Base-by-base conservation (phyloP, 2,888 invertebrate genomes). In the Rutpela maculata region DNA sequence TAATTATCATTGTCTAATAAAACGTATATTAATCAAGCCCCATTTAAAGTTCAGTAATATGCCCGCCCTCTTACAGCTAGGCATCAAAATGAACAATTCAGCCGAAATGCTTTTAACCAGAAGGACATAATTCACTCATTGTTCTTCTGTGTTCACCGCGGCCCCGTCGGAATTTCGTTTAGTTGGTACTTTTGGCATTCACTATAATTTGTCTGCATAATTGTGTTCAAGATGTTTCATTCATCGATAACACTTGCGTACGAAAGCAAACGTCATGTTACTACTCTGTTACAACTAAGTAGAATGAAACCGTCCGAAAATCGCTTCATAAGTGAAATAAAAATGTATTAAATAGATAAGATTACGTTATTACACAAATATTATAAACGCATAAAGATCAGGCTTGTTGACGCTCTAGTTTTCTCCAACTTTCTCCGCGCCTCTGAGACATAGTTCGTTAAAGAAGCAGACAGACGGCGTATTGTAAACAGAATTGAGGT, bases 111-210 rank as follows among this genome's bases (percentile, higher is more conserved):
- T 66, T 66, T 31, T 38, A 57, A 57, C 55, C n/a, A 57, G 73
- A 56, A 66, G 63, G 57, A 73, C 59, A 73, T 73, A 73, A 73
- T 73, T 73, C 73, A 73, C 73, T 73, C 65, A 73, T 73, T 73
- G 73, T 73, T 73, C 73, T 73, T 57, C 57, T n/a, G 73, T 35
- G 57, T 66, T 31, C 73, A 55, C 55, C 72, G 50, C 22, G 17
- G 17, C 72, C 26, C n/a, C 26, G 17, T 18, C 35, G 73, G 73
- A 73, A 73, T 73, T 73, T 66, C 66, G 55, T 73, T 73, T 19
- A 63, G 35, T 73, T 19, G 50, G 35, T 73, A 35, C 57, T 73
- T 38, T 31, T 57, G 65, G 63, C 65, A 73, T 73, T 57, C 38
- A 38, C 35, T 56, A 72, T 55, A 72, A 72, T 72, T 72, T 72